Percentiles rank a stretch among this genome's conserved stretches.
Conservation (phyloP, 1,140 invertebrate species). For the Hypsibius dujardini region DNA sequence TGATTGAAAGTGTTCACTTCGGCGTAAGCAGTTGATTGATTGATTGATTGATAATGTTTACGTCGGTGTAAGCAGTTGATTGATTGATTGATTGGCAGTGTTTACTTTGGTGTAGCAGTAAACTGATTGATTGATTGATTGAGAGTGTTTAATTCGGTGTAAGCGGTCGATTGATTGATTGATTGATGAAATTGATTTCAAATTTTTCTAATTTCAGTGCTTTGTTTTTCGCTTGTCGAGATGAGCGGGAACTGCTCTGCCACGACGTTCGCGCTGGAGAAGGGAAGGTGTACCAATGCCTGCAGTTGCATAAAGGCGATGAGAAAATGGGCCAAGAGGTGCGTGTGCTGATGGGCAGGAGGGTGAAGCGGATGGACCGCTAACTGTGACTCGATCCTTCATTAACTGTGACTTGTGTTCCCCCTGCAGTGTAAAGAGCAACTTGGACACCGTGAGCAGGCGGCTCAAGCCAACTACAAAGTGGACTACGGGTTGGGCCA, state of each 20-base stretch:
- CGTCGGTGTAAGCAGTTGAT: too few relatives aligned
- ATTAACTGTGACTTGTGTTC: conserved; percentile 15
- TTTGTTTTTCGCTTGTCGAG: conserved; percentile 67
- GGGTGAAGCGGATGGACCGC: neutral
- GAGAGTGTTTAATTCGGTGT: too few relatives aligned
- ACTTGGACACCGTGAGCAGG: conserved; percentile 59
- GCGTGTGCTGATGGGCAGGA: neutral
- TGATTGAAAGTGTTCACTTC: too few relatives aligned
- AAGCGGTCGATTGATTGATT: too few relatives aligned
- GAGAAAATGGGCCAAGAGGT: conserved; percentile 41
- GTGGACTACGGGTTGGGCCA: conserved; percentile 67
- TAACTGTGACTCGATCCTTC: neutral
- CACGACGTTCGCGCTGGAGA: conserved; percentile 37
- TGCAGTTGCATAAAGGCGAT: conserved; percentile 66
- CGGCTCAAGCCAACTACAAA: conserved; percentile 75
- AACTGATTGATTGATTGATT: too few relatives aligned
- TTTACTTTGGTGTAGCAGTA: too few relatives aligned
- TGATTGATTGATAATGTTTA: too few relatives aligned
- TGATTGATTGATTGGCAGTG: too few relatives aligned
- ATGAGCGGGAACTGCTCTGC: conserved; percentile 54
- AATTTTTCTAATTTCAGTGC: conserved; percentile 33
- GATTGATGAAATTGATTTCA: too few relatives aligned
- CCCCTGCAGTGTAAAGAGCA: conserved; percentile 54
- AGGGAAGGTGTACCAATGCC: conserved; percentile 74
- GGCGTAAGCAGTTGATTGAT: too few relatives aligned